These are phyloP conservation scores for Sceliomorpha sp. DNA, from an alignment of 2,888 invertebrate genomes.

Conservation along the genomic window DNA sequence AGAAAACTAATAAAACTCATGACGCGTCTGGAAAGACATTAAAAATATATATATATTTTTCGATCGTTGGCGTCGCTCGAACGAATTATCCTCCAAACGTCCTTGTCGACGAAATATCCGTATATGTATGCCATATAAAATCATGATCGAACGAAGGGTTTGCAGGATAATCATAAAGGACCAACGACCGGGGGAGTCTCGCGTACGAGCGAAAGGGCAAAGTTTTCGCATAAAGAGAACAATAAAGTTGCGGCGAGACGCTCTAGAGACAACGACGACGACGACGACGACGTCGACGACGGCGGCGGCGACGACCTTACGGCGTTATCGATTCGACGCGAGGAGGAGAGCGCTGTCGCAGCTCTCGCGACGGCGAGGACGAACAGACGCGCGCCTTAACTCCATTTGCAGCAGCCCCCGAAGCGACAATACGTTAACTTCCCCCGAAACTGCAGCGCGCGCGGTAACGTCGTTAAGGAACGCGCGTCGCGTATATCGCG, in stretches of 20 bases:
- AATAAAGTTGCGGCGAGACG: slow-evolving; percentile 62
- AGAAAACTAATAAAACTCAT: too few relatives aligned
- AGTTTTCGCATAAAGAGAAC: slow-evolving; percentile 54
- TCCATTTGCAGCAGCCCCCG: slow-evolving; percentile 41
- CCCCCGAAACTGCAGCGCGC: background rate
- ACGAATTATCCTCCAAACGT: too few relatives aligned
- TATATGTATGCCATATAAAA: background rate
- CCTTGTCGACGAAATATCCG: too few relatives aligned
- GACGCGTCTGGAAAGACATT: too few relatives aligned
- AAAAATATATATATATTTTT: too few relatives aligned
- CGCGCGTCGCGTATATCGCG: too few relatives aligned
- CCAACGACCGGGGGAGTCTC: slow-evolving; percentile 6
- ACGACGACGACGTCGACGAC: slow-evolving; percentile 59
- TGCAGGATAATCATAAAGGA: too few relatives aligned
- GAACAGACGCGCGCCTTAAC: slow-evolving; percentile 35
- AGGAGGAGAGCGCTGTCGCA: slow-evolving; percentile 33
- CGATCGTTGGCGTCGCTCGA: too few relatives aligned
- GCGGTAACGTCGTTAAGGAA: too few relatives aligned
- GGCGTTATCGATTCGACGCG: slow-evolving; percentile 54
- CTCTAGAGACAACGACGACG: slow-evolving; percentile 62
- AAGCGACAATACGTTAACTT: slow-evolving; percentile 13
- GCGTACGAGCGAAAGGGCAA: slow-evolving; percentile 28
- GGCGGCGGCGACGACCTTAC: slow-evolving; percentile 62
- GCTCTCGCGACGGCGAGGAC: slow-evolving; percentile 41
- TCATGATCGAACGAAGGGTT: too few relatives aligned